Evolutionary conservation across 2,113 vertebrate genomes (phyloP), one percentile per base, ranked within the genome.

Genomic region (Cyanoderma ruficeps): DNA sequence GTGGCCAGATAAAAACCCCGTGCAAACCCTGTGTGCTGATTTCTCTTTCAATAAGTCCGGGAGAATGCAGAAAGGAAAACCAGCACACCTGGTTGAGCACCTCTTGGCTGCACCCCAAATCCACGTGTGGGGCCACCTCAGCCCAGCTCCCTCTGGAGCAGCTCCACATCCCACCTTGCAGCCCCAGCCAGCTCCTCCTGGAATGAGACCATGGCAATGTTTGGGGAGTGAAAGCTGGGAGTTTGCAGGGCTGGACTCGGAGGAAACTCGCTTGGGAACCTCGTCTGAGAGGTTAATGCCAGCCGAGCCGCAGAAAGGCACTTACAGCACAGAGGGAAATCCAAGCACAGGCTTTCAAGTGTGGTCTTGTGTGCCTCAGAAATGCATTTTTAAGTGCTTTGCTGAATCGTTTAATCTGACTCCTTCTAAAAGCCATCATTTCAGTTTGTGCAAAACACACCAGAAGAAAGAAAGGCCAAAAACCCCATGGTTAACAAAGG

Each of bases 351-450:
- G 33, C 83, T 91, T 91, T 92, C 81, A 79, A 71, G 71, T 1
- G 2, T 1, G 5, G 81, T 57, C 91, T 69, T 68, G 83, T 61
- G 69, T 31, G 46, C 77, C 49, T 76, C 1, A 0, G 63, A 95
- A 95, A 91, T 50, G 78, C 41, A 22, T 41, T 84, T 69, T 63
- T 76, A 95, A 95, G 87, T 83, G 78, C 75, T 94, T 59, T 80
- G 59, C 64, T 95, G 94, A 96, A 95, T 94, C 1, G 3, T 39
- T 87, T 94, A 87, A 88, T 88, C 84, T 67, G 67, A 21, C 64
- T 79, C 47, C 39, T 78, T 89, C 87, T 71, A 78, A 93, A 94
- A 89, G 52, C 93, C 87, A 83, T 90, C 85, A 92, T 77, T 90
- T 70, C 30, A 57, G 64, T 27, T 90, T 61, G 59, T 86, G 75